Base-by-base conservation (phyloP, 2,888 invertebrate species). In the Ectobius pallidus region DNA sequence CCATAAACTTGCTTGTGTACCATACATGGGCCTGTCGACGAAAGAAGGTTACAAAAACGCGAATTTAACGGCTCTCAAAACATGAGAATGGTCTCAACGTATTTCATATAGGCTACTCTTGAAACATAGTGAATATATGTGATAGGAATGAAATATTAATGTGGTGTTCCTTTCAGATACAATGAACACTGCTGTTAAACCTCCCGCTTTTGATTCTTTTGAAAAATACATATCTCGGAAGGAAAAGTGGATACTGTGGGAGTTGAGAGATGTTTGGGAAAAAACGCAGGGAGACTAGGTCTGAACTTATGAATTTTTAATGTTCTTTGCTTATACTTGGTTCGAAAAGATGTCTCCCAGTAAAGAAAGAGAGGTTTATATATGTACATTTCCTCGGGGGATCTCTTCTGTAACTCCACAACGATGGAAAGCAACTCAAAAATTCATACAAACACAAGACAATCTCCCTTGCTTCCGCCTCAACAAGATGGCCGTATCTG, bases 171-270 rank as follows among this genome's bases (percentile, higher is more conserved):
- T 49, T 68, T 55, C 55, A 63, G 25, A 69, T 55, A 74, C 74
- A 74, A 74, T 74, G 74, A 74, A 70, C 52, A 69, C 52, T 61
- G 42, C 74, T 44, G 69, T 72, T 72, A 74, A 74, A 72, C 70
- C 74, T 22, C 32, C 46, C 34, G 61, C 71, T 65, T 71, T 65
- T 52, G 63, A 32, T 55, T 39, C 67, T 27, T 65, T 34, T 44
- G 4, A 16, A 27, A 39, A 18, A 42, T 42, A 46, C n/a, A 46
- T 65, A 65, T 65, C 25, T 65, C 27, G 65, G 44, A 65, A 65
- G 65, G n/a, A 16, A 65, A 18, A 44, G 65, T 65, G 65, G 27
- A 44, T 44, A 46, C 42, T 65, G 30, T 65, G 46, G 32, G 44
- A 46, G 65, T 2, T 44, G 42, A 65, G 65, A 46, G 25, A 65